Base-by-base conservation (phyloP, 2,888 invertebrate species). In the Caenorhabditis panamensis region DNA sequence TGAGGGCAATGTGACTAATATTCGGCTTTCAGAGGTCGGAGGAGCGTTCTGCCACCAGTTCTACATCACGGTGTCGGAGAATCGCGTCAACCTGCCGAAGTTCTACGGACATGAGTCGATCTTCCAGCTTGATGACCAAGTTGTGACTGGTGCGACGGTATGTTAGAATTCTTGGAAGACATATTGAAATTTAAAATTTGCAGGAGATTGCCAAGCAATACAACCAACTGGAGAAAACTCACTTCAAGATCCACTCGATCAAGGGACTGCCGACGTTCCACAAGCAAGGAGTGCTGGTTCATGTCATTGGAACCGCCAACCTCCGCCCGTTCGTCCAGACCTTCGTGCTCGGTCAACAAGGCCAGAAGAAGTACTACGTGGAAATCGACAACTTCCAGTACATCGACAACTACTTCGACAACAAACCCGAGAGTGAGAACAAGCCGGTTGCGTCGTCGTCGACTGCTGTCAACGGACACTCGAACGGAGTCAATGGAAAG, bases 361-460 rank as follows among this genome's bases (percentile, higher is more conserved):
- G 82, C 31, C 64, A 79, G 31, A 87, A 86, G 68, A 84, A 84
- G 56, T 84, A 84, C 47, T 87, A 84, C 71, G 83, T 87, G 16
- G 84, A 87, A 59, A 69, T 72, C 28, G 82, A 85, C 61, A 18
- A 75, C 11, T 84, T 86, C 66, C 82, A 83, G 26, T 83, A 76
- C 44, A 31, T 82, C n/a, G 83, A 84, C 36, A 31, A 20, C 13
- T 66, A 36, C 54, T 64, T 73, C 16, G 82, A 69, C 16, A 66
- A 72, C 61, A 56, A 47, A 2, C 2, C 31, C 8, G 64, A 69
- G 1, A 28, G 37, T 49, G 56, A 59, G 11, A 53, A 54, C 41
- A 41, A 41, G 41, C 41, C 41, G 28, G 11, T 31, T 6, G 20
- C 49, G 8, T 8, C 68, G 0, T 16, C 49, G 8, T 8, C 68